Evolutionary conservation across 2,888 invertebrate genomes (phyloP).

Genomic region (Mythimna ferrago): DNA sequence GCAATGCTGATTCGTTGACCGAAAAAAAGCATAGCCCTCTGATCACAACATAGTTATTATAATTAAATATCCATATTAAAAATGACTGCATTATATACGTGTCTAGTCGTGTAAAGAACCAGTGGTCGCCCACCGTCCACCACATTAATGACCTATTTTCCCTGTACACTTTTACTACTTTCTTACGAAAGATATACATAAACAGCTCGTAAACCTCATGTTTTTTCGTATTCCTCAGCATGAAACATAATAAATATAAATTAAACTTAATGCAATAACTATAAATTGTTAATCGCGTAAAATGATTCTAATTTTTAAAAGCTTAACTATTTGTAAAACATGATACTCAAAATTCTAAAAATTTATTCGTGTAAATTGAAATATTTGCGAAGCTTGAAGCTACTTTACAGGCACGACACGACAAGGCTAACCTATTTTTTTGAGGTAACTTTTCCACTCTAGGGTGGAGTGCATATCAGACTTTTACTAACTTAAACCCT

Average conservation of each 20-base stretch:
- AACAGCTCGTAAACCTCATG: conserved; percentile 65
- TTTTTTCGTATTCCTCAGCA: conserved; percentile 53
- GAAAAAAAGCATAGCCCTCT: no score
- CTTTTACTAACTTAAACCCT: no score
- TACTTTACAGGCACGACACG: no score
- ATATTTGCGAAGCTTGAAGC: no score
- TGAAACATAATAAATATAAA: conserved; percentile 52
- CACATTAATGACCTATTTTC: conserved; percentile 58
- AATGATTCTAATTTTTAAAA: conserved; percentile 49
- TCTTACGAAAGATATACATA: conserved; percentile 60
- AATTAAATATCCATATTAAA: background rate
- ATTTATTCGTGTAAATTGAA: background rate
- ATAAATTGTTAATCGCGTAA: conserved; percentile 51
- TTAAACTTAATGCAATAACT: conserved; percentile 53
- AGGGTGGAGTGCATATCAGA: no score
- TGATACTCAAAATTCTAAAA: conserved; percentile 19
- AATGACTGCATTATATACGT: background rate
- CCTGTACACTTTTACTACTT: conserved; percentile 52
- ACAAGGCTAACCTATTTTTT: no score
- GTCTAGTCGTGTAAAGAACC: background rate
- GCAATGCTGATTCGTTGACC: no score
- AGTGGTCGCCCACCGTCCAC: conserved; percentile 2
- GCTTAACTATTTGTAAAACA: conserved; percentile 52
- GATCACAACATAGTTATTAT: background rate
- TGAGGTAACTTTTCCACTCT: no score